Evolutionary conservation across 2,113 vertebrate species (phyloP), one percentile per base, ranked within the genome.

Genomic region (Calcarius ornatus): DNA sequence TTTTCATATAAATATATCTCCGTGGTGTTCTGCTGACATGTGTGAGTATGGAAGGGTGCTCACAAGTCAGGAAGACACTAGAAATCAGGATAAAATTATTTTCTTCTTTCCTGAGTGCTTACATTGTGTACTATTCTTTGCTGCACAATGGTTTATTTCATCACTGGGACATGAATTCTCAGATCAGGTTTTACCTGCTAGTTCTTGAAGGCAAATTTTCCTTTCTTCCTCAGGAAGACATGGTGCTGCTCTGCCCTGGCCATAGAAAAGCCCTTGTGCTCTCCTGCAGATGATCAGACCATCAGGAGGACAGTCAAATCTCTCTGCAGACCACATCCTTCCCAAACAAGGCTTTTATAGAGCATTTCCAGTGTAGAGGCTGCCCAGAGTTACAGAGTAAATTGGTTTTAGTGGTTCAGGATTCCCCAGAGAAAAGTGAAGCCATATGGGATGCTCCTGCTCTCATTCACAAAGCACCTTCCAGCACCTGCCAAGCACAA

Each of bases 11-110:
- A 95, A 97, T 96, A 93, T 94, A 78, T 90, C 90, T 88, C 82
- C 2, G 5, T 64, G 84, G 82, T 68, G 86, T 94, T 96, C 96
- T 94, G 90, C 88, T 93, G 94, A 96, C 90, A 95, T 92, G 77
- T 89, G 85, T 86, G 91, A 94, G 92, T 56, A 85, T 6, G 89
- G 93, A 86, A 95, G 94, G 90, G 81, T 92, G 90, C 82, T 95
- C 88, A 35, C 94, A 90, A 95, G 93, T 92, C 92, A 95, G 88
- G 80, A 93, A 95, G 94, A 91, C 82, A 94, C 77, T 95, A 93
- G 94, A 97, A 94, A 96, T 95, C 94, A 96, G 83, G 95, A 91
- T 87, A 93, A 95, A 95, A 95, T 97, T 90, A 95, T 97, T 96
- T 96, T 94, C 88, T 96, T 94, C 92, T 96, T 96, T 95, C 81